Evolutionary conservation across 2,888 invertebrate genomes (phyloP).

Genomic region (Caenorhabditis drosophilae): DNA sequence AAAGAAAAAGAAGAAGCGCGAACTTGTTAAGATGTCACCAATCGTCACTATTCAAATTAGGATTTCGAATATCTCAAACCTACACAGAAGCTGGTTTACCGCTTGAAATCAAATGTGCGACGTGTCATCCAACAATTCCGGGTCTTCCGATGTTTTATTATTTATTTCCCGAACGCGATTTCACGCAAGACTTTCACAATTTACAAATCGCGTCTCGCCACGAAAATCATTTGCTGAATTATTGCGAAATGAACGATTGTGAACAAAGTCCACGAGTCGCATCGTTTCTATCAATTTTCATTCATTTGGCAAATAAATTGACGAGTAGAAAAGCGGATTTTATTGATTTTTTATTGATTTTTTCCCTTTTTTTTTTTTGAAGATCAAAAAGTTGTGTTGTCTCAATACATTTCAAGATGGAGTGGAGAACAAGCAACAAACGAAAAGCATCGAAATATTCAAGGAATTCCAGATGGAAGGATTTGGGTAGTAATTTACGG

Average conservation of each 20-base stretch:
- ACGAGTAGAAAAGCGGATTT: too few species aligned
- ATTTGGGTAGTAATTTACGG: slow-evolving; percentile 1
- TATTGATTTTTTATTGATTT: too few species aligned
- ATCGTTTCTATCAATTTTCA: slow-evolving; percentile 5
- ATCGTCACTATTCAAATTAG: slow-evolving; percentile 13
- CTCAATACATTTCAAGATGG: slow-evolving; percentile 16
- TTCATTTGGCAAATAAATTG: slow-evolving; percentile 5
- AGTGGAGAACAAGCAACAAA: slow-evolving; percentile 21
- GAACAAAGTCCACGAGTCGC: slow-evolving; percentile 16
- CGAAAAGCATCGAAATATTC: slow-evolving; percentile 5
- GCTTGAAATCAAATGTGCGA: slow-evolving; percentile 10
- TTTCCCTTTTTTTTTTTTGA: too few species aligned
- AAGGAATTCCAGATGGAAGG: slow-evolving; percentile 20
- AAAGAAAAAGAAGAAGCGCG: too few species aligned
- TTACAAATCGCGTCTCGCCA: not conserved
- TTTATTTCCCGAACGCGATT: slow-evolving; percentile 25
- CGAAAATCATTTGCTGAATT: not conserved
- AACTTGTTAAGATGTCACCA: too few species aligned
- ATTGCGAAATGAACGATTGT: slow-evolving; percentile 9
- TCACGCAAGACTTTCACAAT: slow-evolving; percentile 10
- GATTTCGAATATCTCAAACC: slow-evolving; percentile 18
- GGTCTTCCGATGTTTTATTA: slow-evolving; percentile 19
- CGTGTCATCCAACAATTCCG: slow-evolving; percentile 27
- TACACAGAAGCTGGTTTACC: slow-evolving; percentile 20
- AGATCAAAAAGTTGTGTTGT: not conserved